phyloP scores from a whole-genome alignment of 2,113 vertebrate species.

The Sphaerodactylus townsendi region DNA sequence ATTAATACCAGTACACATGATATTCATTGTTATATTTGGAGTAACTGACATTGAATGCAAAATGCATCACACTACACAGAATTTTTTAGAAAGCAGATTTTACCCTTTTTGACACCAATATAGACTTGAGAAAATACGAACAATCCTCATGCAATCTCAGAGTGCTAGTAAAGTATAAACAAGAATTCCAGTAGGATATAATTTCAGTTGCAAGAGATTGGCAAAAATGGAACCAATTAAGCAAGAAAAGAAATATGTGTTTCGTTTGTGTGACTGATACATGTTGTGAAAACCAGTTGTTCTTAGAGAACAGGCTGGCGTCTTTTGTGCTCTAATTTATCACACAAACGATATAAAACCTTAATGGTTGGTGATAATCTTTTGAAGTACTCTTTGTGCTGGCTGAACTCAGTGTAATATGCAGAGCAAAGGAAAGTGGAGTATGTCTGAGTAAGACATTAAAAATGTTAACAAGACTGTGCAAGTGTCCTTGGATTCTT shows the following conservation, averaged over 20 bases:
- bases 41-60: neutral
- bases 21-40: neutral
- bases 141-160: neutral
- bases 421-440: neutral
- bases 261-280: neutral
- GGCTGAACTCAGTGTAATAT: neutral
- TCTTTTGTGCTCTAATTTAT: neutral
- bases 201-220: neutral
- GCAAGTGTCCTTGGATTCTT: neutral
- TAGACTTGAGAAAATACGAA: neutral
- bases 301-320: neutral
- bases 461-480: neutral
- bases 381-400: neutral
- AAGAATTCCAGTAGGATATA: neutral
- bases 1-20: neutral
- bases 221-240: neutral
- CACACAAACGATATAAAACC: neutral
- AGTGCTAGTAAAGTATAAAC: neutral
- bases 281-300: too few relatives aligned
- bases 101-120: neutral
- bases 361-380: neutral
- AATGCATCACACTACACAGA: neutral
- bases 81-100: neutral
- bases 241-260: neutral
- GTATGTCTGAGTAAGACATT: neutral